Percentiles rank a stretch among this genome's conserved stretches.
Evolutionary conservation across 2,888 invertebrate genomes (phyloP).

Genomic region (Coleophora deauratella): DNA sequence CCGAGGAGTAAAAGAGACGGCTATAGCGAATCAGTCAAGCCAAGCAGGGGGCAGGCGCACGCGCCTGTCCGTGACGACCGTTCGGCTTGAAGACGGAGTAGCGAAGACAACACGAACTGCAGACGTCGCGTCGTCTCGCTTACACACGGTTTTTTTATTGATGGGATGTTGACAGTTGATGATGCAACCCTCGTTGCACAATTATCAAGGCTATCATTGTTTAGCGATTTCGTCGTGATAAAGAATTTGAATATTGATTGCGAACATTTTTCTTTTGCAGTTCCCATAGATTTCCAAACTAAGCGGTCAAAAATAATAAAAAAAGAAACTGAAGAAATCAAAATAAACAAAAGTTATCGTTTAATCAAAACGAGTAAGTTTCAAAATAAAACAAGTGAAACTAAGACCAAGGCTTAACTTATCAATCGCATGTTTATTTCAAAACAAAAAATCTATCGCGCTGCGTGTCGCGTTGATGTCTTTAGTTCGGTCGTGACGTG

Average conservation of each 20-base stretch:
- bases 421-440: not conserved
- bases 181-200: slow-evolving; percentile 39
- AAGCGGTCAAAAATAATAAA: too few relatives aligned
- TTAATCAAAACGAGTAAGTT: too few relatives aligned
- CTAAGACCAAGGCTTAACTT: not conserved
- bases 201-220: slow-evolving; percentile 39
- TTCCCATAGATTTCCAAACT: too few relatives aligned
- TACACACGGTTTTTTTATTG: slow-evolving; percentile 37
- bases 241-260: slow-evolving; percentile 15
- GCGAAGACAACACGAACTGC: slow-evolving; percentile 32
- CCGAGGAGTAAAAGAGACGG: slow-evolving; percentile 37
- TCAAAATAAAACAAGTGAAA: too few relatives aligned
- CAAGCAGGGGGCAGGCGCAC: slow-evolving; percentile 58
- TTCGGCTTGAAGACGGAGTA: slow-evolving; percentile 59
- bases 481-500: slow-evolving; percentile 20
- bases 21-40: slow-evolving; percentile 26
- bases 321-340: not conserved
- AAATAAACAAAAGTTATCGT: too few relatives aligned
- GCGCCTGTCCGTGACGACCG: slow-evolving; percentile 60
- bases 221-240: slow-evolving; percentile 23
- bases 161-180: slow-evolving; percentile 39
- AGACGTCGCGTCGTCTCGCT: slow-evolving; percentile 41
- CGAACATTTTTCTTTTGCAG: not conserved
- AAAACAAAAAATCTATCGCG: not conserved
- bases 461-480: slow-evolving; percentile 32